These are phyloP conservation scores for Oscarella lobularis DNA, from an alignment of 37 sponge, comb jelly and placozoan species.

Conservation along the genomic window DNA sequence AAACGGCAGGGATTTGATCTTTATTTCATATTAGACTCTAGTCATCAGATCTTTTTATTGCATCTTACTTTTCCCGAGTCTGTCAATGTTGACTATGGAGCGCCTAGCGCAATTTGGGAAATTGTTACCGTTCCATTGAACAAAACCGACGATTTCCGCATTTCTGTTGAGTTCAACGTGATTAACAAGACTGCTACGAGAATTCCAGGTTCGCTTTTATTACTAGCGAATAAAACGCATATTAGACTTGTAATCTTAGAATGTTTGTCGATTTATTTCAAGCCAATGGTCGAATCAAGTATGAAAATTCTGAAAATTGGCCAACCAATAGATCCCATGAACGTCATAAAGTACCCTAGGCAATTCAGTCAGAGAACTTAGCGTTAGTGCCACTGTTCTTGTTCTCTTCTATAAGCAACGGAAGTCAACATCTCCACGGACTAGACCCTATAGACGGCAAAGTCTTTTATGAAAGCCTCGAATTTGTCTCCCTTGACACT, in stretches of 20 bases:
- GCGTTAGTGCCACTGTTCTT: not conserved
- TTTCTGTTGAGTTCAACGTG: not conserved
- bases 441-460: not conserved
- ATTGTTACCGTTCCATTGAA: conserved; percentile 2
- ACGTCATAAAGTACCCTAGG: not conserved
- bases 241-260: not conserved
- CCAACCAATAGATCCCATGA: not conserved
- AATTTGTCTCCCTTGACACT: not conserved
- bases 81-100: conserved; percentile 15
- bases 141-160: not conserved
- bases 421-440: not conserved
- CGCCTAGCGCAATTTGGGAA: conserved; percentile 9
- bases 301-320: not conserved
- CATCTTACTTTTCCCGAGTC: not conserved
- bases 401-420: conserved; percentile 1
- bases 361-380: not conserved
- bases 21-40: not conserved
- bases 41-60: not conserved
- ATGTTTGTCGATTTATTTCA: not conserved
- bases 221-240: no score
- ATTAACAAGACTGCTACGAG: conserved; percentile 41
- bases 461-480: not conserved
- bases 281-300: not conserved
- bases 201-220: conserved; percentile 24
- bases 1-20: not conserved